These are phyloP conservation scores for Lobophora halterata DNA, from an alignment of 2,888 invertebrate species.

Conservation along the genomic window DNA sequence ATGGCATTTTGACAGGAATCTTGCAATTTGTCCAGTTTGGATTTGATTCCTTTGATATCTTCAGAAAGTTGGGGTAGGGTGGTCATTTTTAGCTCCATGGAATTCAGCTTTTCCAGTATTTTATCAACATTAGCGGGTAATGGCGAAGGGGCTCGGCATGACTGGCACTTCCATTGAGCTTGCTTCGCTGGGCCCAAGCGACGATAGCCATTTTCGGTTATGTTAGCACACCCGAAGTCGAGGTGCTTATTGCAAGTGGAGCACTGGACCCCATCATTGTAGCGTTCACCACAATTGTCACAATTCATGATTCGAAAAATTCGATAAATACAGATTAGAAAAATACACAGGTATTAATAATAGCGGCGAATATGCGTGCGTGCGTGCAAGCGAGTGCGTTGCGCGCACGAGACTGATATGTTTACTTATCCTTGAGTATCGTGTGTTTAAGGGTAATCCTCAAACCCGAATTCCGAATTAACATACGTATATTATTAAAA, in stretches of 20 bases:
- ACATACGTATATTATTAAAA: too few relatives aligned
- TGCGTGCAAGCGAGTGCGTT: too few relatives aligned
- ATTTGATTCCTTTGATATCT: conserved; percentile 3
- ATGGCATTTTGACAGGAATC: neutral
- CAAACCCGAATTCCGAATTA: too few relatives aligned
- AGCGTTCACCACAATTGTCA: too few relatives aligned
- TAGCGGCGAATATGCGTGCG: too few relatives aligned
- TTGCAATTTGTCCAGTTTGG: conserved; percentile 9
- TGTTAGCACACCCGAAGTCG: conserved; percentile 12
- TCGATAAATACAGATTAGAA: too few relatives aligned
- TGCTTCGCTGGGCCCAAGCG: conserved; percentile 3
- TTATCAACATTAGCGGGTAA: neutral
- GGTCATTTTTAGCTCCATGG: conserved; percentile 4
- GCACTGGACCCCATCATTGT: conserved; percentile 13
- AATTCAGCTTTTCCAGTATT: conserved; percentile 1
- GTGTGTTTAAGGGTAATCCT: too few relatives aligned
- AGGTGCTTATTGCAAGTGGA: conserved; percentile 1
- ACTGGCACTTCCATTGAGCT: conserved; percentile 7
- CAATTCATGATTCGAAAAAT: too few relatives aligned
- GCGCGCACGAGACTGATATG: too few relatives aligned
- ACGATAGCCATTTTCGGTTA: conserved; percentile 10
- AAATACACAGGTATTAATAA: too few relatives aligned
- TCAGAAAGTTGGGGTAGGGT: conserved; percentile 5
- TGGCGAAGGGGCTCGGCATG: neutral
- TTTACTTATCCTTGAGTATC: too few relatives aligned